Evolutionary conservation across 2,888 invertebrate genomes (phyloP).

Genomic region (Amiota communis): DNA sequence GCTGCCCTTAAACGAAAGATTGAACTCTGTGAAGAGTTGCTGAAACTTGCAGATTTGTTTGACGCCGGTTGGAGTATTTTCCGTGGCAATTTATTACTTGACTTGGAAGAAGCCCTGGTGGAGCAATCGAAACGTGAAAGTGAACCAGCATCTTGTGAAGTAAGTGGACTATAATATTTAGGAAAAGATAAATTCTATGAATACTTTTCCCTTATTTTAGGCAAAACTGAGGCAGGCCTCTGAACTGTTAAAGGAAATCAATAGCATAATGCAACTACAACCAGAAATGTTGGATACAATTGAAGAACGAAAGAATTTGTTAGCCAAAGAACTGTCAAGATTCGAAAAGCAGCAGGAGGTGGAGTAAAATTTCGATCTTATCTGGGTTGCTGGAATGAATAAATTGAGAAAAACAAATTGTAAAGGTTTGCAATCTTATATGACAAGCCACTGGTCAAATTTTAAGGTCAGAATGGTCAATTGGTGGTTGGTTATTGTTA

Average conservation of each 20-base stretch:
- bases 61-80: slow-evolving; percentile 80
- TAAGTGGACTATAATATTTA: slow-evolving; percentile 74
- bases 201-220: slow-evolving; percentile 65
- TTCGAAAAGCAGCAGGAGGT: too few species aligned
- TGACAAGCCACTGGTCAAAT: too few species aligned
- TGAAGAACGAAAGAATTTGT: slow-evolving; percentile 74
- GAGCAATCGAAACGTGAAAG: slow-evolving; percentile 76
- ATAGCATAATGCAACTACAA: slow-evolving; percentile 77
- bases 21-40: slow-evolving; percentile 79
- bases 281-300: slow-evolving; percentile 76
- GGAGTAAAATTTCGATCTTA: too few species aligned
- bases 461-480: too few species aligned
- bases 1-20: slow-evolving; percentile 77
- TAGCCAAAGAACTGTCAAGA: slow-evolving; percentile 68
- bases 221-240: slow-evolving; percentile 76
- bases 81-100: slow-evolving; percentile 78
- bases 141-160: slow-evolving; percentile 75
- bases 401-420: too few species aligned
- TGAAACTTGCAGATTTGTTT: slow-evolving; percentile 78
- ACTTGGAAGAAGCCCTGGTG: slow-evolving; percentile 79
- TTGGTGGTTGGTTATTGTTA: too few species aligned
- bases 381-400: too few species aligned
- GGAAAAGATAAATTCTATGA: not conserved
- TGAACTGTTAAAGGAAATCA: slow-evolving; percentile 77
- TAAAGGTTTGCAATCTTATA: too few species aligned